Conservation (phyloP, 92 coral and sea anemone genomes). For the Isaurus tuberculatus region DNA sequence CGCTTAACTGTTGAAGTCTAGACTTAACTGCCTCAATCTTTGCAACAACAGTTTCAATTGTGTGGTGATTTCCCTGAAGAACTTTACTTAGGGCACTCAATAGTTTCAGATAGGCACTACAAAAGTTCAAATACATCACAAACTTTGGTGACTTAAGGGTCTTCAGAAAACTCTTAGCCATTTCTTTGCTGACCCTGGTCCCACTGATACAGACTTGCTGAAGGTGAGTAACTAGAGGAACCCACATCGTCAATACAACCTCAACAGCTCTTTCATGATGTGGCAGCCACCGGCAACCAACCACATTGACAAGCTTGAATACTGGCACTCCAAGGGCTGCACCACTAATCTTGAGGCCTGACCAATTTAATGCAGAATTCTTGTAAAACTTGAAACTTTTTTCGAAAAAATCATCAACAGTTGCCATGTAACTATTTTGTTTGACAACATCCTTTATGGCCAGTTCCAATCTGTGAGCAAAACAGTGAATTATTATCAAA, state of each 20-base stretch:
- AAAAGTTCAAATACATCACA: slow-evolving; percentile 11
- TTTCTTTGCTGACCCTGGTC: too few species aligned
- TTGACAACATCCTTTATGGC: too few species aligned
- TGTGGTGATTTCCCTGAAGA: slow-evolving; percentile 30
- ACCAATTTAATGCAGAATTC: slow-evolving; percentile 34
- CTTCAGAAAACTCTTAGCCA: too few species aligned
- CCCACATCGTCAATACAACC: slow-evolving; percentile 24
- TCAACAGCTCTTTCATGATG: slow-evolving; percentile 37
- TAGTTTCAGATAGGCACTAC: too few species aligned
- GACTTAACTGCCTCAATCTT: slow-evolving; percentile 32
- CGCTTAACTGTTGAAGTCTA: slow-evolving; percentile 7
- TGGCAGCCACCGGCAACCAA: slow-evolving; percentile 26
- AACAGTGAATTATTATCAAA: too few species aligned
- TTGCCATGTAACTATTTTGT: too few species aligned
- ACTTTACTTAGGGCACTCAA: slow-evolving; percentile 20
- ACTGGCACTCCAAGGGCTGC: slow-evolving; percentile 21
- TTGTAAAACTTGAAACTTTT: slow-evolving; percentile 14
- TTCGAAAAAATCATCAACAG: too few species aligned
- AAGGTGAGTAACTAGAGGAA: too few species aligned
- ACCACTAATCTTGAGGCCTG: slow-evolving; percentile 9
- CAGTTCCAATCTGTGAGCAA: too few species aligned
- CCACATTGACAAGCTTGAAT: slow-evolving; percentile 22
- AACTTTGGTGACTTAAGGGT: slow-evolving; percentile 12
- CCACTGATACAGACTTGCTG: too few species aligned
- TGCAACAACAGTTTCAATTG: slow-evolving; percentile 19